Evolutionary conservation across 2,113 vertebrate species (phyloP), one percentile per base, ranked within the genome.

Genomic region (Embiotoca jacksoni): DNA sequence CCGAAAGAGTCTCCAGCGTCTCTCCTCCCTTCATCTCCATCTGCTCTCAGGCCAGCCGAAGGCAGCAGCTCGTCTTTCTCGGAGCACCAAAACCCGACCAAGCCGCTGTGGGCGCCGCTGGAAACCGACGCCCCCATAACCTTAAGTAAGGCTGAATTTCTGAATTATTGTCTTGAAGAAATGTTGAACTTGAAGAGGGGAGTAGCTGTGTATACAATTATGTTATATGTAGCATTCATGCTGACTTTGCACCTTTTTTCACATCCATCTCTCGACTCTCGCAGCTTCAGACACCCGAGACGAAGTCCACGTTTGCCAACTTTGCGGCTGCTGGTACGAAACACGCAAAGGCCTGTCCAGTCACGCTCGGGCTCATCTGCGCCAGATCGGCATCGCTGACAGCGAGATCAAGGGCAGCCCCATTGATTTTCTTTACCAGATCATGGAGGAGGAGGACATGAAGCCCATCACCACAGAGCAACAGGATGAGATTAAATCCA

Each of bases 301-400:
- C 79, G 94, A 96, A 81, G 94, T 95, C 32, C 87, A 94, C 64
- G 95, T 96, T 85, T 97, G 96, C 89, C 95, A 97, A 77, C 93
- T 97, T 86, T 97, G 97, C 33, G 96, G 97, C 76, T 95, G 95
- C 86, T 97, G 96, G 96, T 97, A 96, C 66, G 96, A 96, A 93
- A 96, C 96, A 52, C 95, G 95, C 52, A 97, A 96, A 86, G 96
- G 96, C 67, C 92, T 98, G 72, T 94, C 96, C 62, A 96, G 94
- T 85, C 97, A 98, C 13, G 95, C 95, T 78, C 94, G 96, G 1
- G 94, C 95, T 73, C 97, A 98, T 78, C 93, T 98, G 83, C 96
- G 95, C 67, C 95, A 97, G 88, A 93, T 97, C 72, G 96, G 96
- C 61, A 90, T 97, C 70, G 65, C 83, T 49, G 94, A 93, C 69